Conservation (phyloP, 2,797 vertebrate genomes). For the Pangasius djambal region DNA sequence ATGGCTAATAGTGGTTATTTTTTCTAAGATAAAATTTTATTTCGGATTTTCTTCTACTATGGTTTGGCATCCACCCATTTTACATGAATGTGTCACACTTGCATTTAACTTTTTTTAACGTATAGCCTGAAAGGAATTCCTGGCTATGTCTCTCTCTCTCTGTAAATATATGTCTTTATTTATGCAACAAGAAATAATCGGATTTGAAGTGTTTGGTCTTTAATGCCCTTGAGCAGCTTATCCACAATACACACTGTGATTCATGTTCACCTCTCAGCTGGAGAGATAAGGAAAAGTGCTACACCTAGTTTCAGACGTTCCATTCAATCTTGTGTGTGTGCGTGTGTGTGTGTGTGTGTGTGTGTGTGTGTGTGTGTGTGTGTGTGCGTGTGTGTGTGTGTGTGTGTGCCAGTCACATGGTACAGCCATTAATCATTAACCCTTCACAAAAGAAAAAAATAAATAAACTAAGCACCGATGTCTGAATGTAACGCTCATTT, state of each 20-base stretch:
- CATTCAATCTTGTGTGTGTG: background rate
- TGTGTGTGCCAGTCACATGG: constrained; percentile 6
- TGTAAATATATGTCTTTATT: background rate
- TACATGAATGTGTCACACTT: background rate
- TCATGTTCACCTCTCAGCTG: constrained; percentile 28
- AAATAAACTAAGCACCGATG: background rate
- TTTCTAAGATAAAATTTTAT: background rate
- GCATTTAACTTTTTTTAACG: background rate
- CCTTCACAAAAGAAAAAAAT: background rate
- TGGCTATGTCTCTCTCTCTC: background rate
- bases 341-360: background rate
- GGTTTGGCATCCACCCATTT: background rate
- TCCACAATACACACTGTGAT: background rate
- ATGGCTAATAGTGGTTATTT: background rate
- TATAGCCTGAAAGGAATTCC: background rate
- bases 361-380: background rate
- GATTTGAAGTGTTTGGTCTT: background rate
- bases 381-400: background rate
- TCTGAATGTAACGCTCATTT: constrained; percentile 15
- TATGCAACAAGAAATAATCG: constrained; percentile 1
- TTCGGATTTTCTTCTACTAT: background rate
- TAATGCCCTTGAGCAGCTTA: constrained; percentile 23
- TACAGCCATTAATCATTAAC: constrained; percentile 20
- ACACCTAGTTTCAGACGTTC: background rate
- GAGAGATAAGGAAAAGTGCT: constrained; percentile 21